Percentiles rank a stretch among this genome's conserved stretches.
These are phyloP conservation scores for Sinocyclocheilus maitianheensis DNA, from an alignment of 2,113 vertebrate species.

Conservation along the genomic window DNA sequence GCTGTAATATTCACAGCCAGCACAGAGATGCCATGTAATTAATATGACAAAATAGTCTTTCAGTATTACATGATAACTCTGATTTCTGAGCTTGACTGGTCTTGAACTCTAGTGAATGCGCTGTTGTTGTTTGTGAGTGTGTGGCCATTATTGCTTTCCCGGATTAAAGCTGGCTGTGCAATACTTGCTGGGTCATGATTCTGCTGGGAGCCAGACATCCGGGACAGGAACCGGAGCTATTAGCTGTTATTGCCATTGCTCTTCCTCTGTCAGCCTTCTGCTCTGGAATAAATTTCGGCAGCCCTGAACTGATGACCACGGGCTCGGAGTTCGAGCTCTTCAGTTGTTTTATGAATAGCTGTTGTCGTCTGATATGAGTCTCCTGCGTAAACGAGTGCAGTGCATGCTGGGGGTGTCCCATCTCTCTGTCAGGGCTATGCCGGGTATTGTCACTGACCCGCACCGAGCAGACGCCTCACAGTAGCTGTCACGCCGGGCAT, in stretches of 20 bases:
- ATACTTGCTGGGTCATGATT: slow-evolving; percentile 17
- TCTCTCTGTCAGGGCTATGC: slow-evolving; percentile 43
- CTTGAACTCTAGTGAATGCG: not conserved
- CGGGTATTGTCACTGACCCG: slow-evolving; percentile 58
- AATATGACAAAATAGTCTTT: not conserved
- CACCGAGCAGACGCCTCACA: slow-evolving; percentile 62
- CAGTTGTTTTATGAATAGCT: slow-evolving; percentile 40
- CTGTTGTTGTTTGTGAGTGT: not conserved
- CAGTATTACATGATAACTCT: not conserved
- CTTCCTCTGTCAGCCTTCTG: slow-evolving; percentile 18
- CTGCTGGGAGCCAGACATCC: not conserved
- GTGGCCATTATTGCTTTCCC: not conserved
- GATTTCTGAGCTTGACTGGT: not conserved
- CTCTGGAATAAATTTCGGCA: slow-evolving; percentile 17
- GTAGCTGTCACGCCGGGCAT: slow-evolving; percentile 58
- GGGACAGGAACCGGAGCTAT: slow-evolving; percentile 22
- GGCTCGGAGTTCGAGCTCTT: slow-evolving; percentile 16
- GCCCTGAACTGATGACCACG: slow-evolving; percentile 19
- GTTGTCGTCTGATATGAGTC: slow-evolving; percentile 37
- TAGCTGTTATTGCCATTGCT: slow-evolving; percentile 33
- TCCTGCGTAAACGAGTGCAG: slow-evolving; percentile 35
- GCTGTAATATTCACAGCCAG: not conserved
- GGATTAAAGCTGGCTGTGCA: slow-evolving; percentile 20
- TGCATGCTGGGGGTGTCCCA: slow-evolving; percentile 50
- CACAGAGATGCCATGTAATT: not conserved